Conservation (phyloP, 2,888 invertebrate genomes). For the Sisyra nigra region DNA sequence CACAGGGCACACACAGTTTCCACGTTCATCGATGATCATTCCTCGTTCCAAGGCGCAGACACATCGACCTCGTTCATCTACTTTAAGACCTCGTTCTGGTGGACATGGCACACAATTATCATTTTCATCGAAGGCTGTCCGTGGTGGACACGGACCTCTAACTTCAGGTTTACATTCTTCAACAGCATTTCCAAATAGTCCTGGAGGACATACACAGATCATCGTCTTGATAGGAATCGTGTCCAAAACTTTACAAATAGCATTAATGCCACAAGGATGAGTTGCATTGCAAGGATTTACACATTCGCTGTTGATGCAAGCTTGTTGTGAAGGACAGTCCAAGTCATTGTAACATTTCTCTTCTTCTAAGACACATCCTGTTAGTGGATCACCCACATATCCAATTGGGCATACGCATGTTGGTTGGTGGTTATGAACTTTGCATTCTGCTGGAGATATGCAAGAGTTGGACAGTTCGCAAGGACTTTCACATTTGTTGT, state of each 20-base stretch:
- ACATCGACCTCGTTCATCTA: slow-evolving; percentile 65
- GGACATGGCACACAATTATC: slow-evolving; percentile 66
- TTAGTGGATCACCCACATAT: slow-evolving; percentile 42
- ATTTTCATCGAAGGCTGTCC: slow-evolving; percentile 55
- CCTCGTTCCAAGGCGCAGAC: slow-evolving; percentile 68
- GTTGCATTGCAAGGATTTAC: slow-evolving; percentile 68
- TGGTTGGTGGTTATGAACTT: slow-evolving; percentile 55
- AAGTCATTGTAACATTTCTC: slow-evolving; percentile 57
- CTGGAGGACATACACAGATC: slow-evolving; percentile 75
- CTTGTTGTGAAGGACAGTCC: slow-evolving; percentile 69
- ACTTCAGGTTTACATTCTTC: slow-evolving; percentile 46
- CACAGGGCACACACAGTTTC: slow-evolving; percentile 58
- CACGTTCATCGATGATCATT: slow-evolving; percentile 58
- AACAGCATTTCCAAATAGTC: slow-evolving; percentile 76
- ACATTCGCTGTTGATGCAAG: slow-evolving; percentile 68
- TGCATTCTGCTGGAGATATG: slow-evolving; percentile 55
- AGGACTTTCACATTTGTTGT: slow-evolving; percentile 62
- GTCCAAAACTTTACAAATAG: slow-evolving; percentile 61
- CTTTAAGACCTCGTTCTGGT: slow-evolving; percentile 51
- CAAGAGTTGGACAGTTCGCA: slow-evolving; percentile 54
- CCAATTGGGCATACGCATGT: slow-evolving; percentile 73
- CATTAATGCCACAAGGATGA: slow-evolving; percentile 66
- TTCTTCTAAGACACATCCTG: slow-evolving; percentile 41
- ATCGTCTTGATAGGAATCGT: slow-evolving; percentile 74
- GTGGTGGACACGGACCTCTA: slow-evolving; percentile 54